These are phyloP conservation scores for Lanius ludovicianus DNA, from an alignment of 2,113 vertebrate genomes.

Conservation along the genomic window DNA sequence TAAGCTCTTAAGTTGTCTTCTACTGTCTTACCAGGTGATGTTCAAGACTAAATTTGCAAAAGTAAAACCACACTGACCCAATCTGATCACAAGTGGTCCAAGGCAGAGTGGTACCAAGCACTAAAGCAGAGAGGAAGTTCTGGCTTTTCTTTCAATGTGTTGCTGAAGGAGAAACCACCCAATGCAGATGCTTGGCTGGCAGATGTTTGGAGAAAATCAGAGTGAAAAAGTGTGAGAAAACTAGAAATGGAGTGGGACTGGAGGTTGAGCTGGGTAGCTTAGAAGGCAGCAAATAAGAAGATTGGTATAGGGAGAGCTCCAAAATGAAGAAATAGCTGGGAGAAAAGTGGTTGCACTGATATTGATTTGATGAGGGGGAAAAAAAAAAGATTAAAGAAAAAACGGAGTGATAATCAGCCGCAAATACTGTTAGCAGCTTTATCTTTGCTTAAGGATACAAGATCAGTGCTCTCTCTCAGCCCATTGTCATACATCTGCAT, in stretches of 20 bases:
- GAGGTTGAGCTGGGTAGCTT: neutral
- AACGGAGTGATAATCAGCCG: neutral
- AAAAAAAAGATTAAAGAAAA: neutral
- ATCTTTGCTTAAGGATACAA: neutral
- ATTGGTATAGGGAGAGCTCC: neutral
- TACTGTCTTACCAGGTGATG: neutral
- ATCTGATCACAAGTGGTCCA: neutral
- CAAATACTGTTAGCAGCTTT: neutral
- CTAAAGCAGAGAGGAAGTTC: neutral
- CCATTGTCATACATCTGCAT: neutral
- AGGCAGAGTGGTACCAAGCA: neutral
- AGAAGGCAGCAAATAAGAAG: neutral
- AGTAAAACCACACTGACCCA: neutral
- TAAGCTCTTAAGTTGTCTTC: neutral
- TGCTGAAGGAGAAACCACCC: neutral
- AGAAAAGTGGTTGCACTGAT: neutral
- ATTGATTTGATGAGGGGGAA: fast-evolving
- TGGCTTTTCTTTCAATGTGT: neutral
- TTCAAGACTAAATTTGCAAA: neutral
- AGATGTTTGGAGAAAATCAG: neutral
- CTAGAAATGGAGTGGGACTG: neutral
- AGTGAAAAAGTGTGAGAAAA: neutral
- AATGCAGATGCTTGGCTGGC: neutral
- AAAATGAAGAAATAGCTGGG: neutral
- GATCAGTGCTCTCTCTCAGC: neutral